Base-by-base conservation (phyloP, 2,797 vertebrate species). In the Sebastolobus alascanus region DNA sequence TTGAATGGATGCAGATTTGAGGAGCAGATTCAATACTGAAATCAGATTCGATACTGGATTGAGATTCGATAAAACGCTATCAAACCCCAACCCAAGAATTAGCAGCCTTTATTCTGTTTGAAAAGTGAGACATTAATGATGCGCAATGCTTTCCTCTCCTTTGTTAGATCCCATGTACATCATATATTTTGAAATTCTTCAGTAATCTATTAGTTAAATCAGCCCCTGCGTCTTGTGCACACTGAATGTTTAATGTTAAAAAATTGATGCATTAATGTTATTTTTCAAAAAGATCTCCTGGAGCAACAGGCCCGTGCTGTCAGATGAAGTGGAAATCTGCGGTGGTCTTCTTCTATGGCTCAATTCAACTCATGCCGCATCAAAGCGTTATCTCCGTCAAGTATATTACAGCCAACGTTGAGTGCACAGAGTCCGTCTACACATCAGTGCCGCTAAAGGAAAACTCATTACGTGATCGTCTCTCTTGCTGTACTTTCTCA, bases 401-500 rank as follows among this genome's bases (percentile, higher is more conserved):
- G 67, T 74, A 52, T 66, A 69, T 75, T 63, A 66, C 68, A 79
- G 76, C 54, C 72, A 73, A 40, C 35, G 4, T 31, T 27, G 59
- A 40, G 63, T 35, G 22, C 60, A 46, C 7, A 40, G 61, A 82
- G 64, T 84, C 75, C 5, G 12, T 86, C 72, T 54, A 14, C 75
- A 84, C 77, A 80, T 69, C 40, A 79, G 40, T 33, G 20, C 66
- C 2, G 12, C 54, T 71, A 79, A 75, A 85, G 60, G 8, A 70
- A 76, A 78, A 83, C 79, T 83, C 75, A 89, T 93, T 82, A 89
- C 2, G 22, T 61, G 60, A 83, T 85, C 14, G 40, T 89, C 85
- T 88, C 78, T 77, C 72, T 84, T 18, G 29, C 76, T 71, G 77
- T 87, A 74, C 70, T 87, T 90, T 90, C 82, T 94, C 88, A 90